Evolutionary conservation across 2,888 invertebrate genomes (phyloP), one percentile per base, ranked within the genome.

Genomic region (Eulithis testata): DNA sequence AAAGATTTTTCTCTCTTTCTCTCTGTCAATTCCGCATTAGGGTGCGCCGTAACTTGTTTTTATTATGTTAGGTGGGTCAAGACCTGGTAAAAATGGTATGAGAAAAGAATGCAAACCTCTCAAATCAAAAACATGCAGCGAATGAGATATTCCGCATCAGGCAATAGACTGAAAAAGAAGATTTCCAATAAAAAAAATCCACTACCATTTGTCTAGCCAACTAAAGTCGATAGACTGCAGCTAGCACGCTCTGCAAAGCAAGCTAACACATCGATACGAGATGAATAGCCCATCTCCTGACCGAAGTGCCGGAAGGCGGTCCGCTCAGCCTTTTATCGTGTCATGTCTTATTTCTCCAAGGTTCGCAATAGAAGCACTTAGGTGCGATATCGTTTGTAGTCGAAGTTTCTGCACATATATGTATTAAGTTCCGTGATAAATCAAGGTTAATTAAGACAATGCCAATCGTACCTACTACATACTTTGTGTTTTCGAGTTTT

Each of bases 251-350:
- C 71, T 69, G 59, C 55, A 62, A 72, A 60, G 72, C 76, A 70
- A 61, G 71, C 75, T 72, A 72, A 67, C 69, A 67, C 75, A 80
- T 84, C 87, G 83, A 88, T 87, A 79, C 81, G 65, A 76, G 81
- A 88, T 85, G 87, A 88, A 88, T 88, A 77, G 85, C 77, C 86
- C 85, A 88, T 88, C 87, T 88, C 88, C 88, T 71, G 71, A 69
- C 72, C 70, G 74, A 71, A 86, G 84, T 84, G 84, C 87, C 87
- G 88, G 88, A 88, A 85, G 82, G 74, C 73, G 75, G 78, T 72
- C 75, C 76, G 76, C 78, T 69, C 63, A 76, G 82, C 81, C 86
- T 85, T 87, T 86, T 87, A 86, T 78, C 76, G 77, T 75, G 78
- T 77, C 79, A 75, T 73, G 79, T 78, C 82, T 83, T 78, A 79